Percentiles rank a stretch among this genome's conserved stretches.
These are phyloP conservation scores for Camptogramma bilineatum DNA, from an alignment of 2,888 invertebrate species.

Conservation along the genomic window DNA sequence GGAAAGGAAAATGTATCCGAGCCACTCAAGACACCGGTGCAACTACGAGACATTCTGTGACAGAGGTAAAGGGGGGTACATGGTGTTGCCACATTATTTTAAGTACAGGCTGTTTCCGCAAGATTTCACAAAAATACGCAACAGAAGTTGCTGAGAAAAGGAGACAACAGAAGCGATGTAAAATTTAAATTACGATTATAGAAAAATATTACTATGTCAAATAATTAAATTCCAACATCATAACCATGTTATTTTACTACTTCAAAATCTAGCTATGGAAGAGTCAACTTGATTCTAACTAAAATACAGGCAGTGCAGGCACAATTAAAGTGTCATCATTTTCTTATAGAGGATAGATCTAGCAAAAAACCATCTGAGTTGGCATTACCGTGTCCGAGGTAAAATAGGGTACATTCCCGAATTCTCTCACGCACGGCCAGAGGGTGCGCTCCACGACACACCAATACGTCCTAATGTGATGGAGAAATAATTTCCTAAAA, in stretches of 20 bases:
- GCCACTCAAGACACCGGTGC: conserved; percentile 48
- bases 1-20: conserved; percentile 41
- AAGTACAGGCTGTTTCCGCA: background rate
- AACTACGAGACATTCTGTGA: conserved; percentile 28
- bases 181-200: no score
- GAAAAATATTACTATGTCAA: no score
- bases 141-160: no score
- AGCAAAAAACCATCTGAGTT: conserved; percentile 48
- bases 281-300: no score
- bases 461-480: conserved; percentile 78
- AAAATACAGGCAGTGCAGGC: no score
- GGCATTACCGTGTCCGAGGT: conserved; percentile 32
- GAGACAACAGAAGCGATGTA: no score
- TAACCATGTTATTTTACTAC: no score
- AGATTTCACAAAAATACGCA: no score
- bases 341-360: conserved; percentile 11
- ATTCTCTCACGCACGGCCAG: conserved; percentile 76
- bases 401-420: conserved; percentile 55
- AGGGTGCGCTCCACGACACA: conserved; percentile 75
- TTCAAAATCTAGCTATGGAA: no score
- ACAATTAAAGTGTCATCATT: background rate
- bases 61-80: conserved; percentile 39
- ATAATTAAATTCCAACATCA: no score
- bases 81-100: conserved; percentile 34
- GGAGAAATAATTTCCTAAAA: conserved; percentile 81